Conservation (phyloP, 2,888 invertebrate species). For the Eupithecia pulchellata region DNA sequence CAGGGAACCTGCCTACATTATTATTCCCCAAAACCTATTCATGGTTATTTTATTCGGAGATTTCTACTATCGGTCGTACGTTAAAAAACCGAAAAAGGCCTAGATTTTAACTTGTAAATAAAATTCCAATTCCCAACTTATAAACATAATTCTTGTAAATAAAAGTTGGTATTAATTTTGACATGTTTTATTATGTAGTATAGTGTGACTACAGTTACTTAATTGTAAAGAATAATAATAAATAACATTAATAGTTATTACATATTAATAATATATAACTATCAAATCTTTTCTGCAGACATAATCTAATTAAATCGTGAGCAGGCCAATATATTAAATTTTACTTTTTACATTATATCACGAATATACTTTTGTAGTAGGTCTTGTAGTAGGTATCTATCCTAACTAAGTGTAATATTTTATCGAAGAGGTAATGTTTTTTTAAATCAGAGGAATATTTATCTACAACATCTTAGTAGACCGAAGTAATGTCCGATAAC, state of each 20-base stretch:
- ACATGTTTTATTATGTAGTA: slow-evolving; percentile 7
- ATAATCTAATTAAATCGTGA: neutral
- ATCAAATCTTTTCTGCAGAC: neutral
- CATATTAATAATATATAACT: no score
- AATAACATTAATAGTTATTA: no score
- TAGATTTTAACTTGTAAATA: slow-evolving; percentile 26
- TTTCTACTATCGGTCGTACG: slow-evolving; percentile 88
- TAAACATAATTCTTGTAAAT: no score
- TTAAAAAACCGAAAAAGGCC: slow-evolving; percentile 57
- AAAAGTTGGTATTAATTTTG: slow-evolving; percentile 14
- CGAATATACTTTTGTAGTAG: no score
- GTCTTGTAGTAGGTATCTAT: neutral
- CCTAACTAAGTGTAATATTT: neutral
- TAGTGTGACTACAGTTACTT: no score
- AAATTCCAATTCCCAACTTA: no score
- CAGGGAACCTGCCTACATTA: slow-evolving; percentile 75
- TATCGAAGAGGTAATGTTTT: no score
- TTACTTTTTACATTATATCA: neutral
- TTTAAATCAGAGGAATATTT: no score
- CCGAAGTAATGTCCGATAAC: no score
- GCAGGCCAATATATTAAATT: neutral
- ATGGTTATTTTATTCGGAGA: slow-evolving; percentile 88
- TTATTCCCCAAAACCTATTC: slow-evolving; percentile 88
- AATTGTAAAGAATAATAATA: no score
- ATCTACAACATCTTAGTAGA: no score